Base-by-base conservation (phyloP, 1,140 invertebrate genomes). In the Micrasema longulum region DNA sequence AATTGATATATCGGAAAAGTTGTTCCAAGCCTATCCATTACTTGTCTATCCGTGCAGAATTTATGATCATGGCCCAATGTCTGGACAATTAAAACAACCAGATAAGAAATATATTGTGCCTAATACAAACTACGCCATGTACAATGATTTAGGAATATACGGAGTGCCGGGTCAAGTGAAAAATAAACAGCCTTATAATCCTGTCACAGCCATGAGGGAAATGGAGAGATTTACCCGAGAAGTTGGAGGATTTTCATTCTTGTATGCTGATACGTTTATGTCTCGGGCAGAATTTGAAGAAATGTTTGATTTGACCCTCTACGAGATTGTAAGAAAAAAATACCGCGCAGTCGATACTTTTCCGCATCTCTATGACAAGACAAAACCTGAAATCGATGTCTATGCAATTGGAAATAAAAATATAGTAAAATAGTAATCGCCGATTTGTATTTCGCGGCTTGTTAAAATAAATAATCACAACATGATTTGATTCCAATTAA, bases 311-410 rank as follows among this genome's bases (percentile, higher is more conserved):
- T 89, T 94, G 78, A 81, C 80, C 0, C 80, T 95, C 11, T 95
- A 95, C 77, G 91, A 95, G 76, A 86, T 84, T 77, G 84, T 94
- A 48, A 83, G 94, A 64, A 82, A 84, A 64, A 83, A 87, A 72
- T 86, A 90, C 16, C 76, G 85, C 4, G 92, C 91, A 71, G 82
- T 87, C 64, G 86, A 87, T 7, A 92, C 93, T 1, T 95, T 95
- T 78, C 93, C 93, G 1, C 91, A 93, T 78, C 87, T 95, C 1
- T 96, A 94, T 78, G 92, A 93, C 71, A 96, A 96, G 82, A 89
- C 95, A 1, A 92, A 90, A 73, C 90, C 90, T 0, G 90, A 91
- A 80, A 88, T 91, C 45, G 88, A 92, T 78, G 89, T 92, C 10
- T 87, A 90, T 73, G 80, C 86, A 77, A 84, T 91, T 26, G 89